Evolutionary conservation across 2,888 invertebrate species (phyloP), one percentile per base, ranked within the genome.

Genomic region (Anthrax anthrax): DNA sequence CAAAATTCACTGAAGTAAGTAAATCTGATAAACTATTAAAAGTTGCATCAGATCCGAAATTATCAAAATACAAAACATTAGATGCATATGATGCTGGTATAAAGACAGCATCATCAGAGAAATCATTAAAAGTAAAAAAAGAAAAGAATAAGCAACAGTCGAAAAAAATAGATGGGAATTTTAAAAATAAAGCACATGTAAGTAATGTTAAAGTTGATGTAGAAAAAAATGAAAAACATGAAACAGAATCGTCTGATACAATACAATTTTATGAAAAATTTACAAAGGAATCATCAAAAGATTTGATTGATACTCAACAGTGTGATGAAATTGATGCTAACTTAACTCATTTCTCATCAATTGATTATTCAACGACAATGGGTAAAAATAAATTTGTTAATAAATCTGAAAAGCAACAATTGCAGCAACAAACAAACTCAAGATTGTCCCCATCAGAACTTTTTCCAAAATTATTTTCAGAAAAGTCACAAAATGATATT

Each of bases 381-480:
- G n/a, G n/a, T n/a, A n/a, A n/a, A n/a, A n/a, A n/a, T n/a, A n/a
- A n/a, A n/a, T n/a, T n/a, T n/a, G n/a, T n/a, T n/a, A n/a, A n/a
- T n/a, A n/a, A n/a, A n/a, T n/a, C n/a, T n/a, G n/a, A n/a, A n/a
- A n/a, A n/a, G n/a, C n/a, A 32, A 32, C 29, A 32, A 32, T 12
- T 44, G 36, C 13, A 36, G 16, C 42, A 46, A 40, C 16, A 16
- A 18, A 13, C n/a, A 13, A 37, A 5, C n/a, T 17, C 29, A n/a
- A 18, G 5, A 2, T 14, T 5, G 2, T 10, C 41, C 1, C 19
- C 40, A 16, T 17, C 40, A 16, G 34, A 45, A 41, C 12, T 14
- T 16, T 50, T 47, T n/a, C 43, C 47, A 9, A 47, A 47, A 34
- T 32, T 37, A 13, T 37, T 43, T 9, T 37, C 43, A 19, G 45